Conservation (phyloP, 2,113 vertebrate species). For the Callithrix jacchus region DNA sequence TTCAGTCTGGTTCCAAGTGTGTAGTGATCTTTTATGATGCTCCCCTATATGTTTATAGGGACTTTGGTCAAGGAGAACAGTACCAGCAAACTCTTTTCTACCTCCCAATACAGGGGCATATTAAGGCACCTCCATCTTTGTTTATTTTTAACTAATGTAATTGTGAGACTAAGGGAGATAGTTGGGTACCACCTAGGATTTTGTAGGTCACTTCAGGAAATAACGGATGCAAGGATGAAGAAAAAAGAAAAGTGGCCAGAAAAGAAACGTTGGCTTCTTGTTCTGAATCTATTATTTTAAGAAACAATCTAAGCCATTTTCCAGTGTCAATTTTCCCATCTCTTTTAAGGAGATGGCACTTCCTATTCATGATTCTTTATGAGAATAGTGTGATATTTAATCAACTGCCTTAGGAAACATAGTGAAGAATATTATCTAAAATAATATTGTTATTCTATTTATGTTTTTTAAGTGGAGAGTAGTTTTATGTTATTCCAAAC, state of each 20-base stretch:
- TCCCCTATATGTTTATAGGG: background rate
- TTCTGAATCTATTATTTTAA: background rate
- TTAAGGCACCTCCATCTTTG: background rate
- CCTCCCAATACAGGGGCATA: background rate
- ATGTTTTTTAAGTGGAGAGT: background rate
- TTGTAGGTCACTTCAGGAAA: background rate
- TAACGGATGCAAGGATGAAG: background rate
- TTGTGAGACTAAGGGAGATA: background rate
- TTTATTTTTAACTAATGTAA: background rate
- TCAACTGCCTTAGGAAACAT: background rate
- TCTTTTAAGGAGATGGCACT: background rate
- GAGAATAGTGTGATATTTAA: background rate
- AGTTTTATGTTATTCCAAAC: conserved; percentile 11
- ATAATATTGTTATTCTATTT: background rate
- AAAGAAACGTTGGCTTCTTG: background rate
- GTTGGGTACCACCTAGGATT: background rate
- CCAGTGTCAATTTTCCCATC: background rate
- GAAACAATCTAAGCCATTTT: background rate
- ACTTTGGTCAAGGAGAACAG: background rate
- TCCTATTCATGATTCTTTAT: background rate
- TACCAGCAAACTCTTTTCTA: background rate
- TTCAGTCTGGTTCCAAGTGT: background rate
- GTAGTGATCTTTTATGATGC: background rate
- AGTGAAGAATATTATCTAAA: background rate
- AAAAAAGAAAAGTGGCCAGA: background rate